A percentile compares a stretch with the other conserved stretches of the same genome.
Conservation (phyloP, 2,888 invertebrate genomes). For the Dryobota labecula region DNA sequence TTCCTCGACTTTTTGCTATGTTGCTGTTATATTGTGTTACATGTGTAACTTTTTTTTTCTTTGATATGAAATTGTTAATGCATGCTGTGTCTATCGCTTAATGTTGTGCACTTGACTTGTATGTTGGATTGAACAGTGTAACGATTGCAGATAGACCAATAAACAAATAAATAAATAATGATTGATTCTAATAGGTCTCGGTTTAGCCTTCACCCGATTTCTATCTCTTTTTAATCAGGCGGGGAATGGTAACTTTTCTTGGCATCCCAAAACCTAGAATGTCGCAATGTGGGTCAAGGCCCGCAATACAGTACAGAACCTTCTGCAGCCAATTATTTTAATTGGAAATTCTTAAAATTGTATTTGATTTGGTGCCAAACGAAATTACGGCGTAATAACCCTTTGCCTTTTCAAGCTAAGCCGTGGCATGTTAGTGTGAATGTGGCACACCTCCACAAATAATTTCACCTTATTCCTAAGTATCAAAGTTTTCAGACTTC, state of each 20-base stretch:
- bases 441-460: not conserved
- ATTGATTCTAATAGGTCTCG: not conserved
- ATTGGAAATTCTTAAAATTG: conserved; percentile 15
- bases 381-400: conserved; percentile 10
- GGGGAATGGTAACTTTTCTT: conserved; percentile 9
- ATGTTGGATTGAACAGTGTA: too few relatives aligned
- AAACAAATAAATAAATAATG: too few relatives aligned
- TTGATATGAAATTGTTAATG: too few relatives aligned
- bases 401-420: conserved; percentile 6
- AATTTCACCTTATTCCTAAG: not conserved
- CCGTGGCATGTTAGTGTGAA: not conserved
- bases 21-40: too few relatives aligned
- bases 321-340: conserved; percentile 31
- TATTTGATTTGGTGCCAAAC: conserved; percentile 29
- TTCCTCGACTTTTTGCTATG: too few relatives aligned
- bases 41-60: too few relatives aligned
- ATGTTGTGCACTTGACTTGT: too few relatives aligned
- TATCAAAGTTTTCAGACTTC: not conserved
- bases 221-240: conserved; percentile 13
- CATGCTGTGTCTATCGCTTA: too few relatives aligned
- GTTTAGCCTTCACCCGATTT: conserved; percentile 17
- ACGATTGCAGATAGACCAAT: too few relatives aligned
- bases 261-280: conserved; percentile 30
- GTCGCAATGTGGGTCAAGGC: conserved; percentile 44
- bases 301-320: conserved; percentile 1